These are phyloP conservation scores for Molossus molossus DNA, from an alignment of 2,797 vertebrate species.

Conservation along the genomic window DNA sequence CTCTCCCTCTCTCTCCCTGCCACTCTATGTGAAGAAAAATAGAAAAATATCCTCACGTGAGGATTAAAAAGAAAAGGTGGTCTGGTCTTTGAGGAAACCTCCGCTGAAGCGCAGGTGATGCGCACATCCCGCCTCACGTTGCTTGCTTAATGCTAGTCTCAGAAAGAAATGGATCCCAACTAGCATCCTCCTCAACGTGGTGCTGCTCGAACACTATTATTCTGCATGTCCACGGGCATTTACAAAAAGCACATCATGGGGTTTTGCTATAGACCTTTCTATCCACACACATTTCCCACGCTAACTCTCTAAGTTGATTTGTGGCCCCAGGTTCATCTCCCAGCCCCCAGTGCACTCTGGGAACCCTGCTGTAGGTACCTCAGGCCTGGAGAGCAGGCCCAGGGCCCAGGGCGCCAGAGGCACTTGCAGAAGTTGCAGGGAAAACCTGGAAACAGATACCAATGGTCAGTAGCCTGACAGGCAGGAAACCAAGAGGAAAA, in stretches of 20 bases:
- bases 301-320: not conserved
- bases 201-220: not conserved
- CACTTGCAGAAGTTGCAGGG: not conserved
- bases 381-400: not conserved
- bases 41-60: too few relatives aligned
- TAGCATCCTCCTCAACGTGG: not conserved
- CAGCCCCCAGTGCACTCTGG: not conserved
- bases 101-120: not conserved
- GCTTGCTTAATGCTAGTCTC: not conserved
- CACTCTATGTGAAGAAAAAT: too few relatives aligned
- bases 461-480: not conserved
- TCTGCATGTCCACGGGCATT: not conserved
- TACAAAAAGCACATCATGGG: not conserved
- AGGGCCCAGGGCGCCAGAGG: not conserved
- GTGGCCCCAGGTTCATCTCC: not conserved
- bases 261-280: not conserved
- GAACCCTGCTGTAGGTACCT: not conserved
- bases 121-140: not conserved
- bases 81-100: slow-evolving; percentile 9
- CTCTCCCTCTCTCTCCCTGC: too few relatives aligned
- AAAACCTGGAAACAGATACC: not conserved
- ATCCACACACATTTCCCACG: not conserved
- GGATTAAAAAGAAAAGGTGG: too few relatives aligned
- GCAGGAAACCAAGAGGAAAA: not conserved
- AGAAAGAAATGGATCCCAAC: not conserved